Evolutionary conservation across 2,888 invertebrate species (phyloP).

Genomic region (Pheosia gnoma): DNA sequence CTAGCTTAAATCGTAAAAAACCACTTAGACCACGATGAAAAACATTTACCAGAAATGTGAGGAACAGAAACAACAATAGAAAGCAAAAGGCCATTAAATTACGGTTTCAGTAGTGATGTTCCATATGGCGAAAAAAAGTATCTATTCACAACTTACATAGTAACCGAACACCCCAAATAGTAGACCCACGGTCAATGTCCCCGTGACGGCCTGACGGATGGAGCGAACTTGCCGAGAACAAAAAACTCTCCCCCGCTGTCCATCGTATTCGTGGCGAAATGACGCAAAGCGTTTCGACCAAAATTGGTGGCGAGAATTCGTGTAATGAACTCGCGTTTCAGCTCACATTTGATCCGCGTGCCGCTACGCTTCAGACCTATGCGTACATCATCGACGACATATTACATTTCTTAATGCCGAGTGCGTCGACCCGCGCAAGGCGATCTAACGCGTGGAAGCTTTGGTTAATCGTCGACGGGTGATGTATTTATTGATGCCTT

Average conservation of each 20-base stretch:
- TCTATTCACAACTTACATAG: constrained; percentile 36
- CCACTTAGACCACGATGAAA: too few species aligned
- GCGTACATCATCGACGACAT: constrained; percentile 57
- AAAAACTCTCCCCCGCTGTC: constrained; percentile 67
- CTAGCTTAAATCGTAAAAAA: not conserved
- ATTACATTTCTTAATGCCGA: constrained; percentile 60
- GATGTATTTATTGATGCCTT: constrained; percentile 28
- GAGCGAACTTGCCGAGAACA: constrained; percentile 68
- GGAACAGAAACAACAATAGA: constrained; percentile 6
- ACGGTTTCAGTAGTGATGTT: constrained; percentile 10
- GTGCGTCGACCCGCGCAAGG: constrained; percentile 60
- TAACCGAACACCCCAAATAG: constrained; percentile 70
- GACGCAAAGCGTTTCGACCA: constrained; percentile 72
- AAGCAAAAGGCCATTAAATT: constrained; percentile 10
- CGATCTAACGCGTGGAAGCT: constrained; percentile 44
- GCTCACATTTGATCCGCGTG: constrained; percentile 57
- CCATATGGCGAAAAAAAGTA: constrained; percentile 9
- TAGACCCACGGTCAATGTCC: constrained; percentile 77
- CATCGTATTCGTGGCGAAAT: constrained; percentile 61
- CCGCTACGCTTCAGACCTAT: constrained; percentile 53
- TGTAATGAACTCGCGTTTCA: constrained; percentile 61
- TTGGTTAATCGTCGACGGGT: constrained; percentile 21
- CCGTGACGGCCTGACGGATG: constrained; percentile 65
- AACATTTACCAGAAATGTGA: not conserved
- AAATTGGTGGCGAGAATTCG: constrained; percentile 59